Conservation (phyloP, 2,113 vertebrate species). For the Perccottus glenii region DNA sequence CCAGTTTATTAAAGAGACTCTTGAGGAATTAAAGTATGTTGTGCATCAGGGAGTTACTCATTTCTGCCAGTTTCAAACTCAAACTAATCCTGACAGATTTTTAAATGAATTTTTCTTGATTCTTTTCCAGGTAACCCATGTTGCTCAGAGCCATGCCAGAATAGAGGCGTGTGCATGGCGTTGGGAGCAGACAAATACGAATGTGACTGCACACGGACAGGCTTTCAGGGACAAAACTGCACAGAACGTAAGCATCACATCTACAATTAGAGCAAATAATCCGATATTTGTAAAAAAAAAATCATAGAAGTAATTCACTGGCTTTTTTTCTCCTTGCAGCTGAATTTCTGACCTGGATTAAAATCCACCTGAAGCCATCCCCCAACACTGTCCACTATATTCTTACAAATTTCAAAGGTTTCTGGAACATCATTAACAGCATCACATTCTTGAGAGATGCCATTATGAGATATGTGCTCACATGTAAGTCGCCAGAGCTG, state of each 20-base stretch:
- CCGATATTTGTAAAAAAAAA: background rate
- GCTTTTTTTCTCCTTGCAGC: constrained; percentile 73
- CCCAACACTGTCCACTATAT: constrained; percentile 93
- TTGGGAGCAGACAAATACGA: constrained; percentile 81
- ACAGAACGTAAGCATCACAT: constrained; percentile 82
- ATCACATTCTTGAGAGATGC: constrained; percentile 85
- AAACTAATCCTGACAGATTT: background rate
- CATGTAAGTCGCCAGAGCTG: constrained; percentile 83
- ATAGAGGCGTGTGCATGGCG: constrained; percentile 87
- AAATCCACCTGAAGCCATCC: constrained; percentile 83
- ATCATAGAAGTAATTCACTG: background rate
- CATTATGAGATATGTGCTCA: constrained; percentile 95
- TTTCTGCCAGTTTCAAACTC: background rate
- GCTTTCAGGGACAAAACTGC: constrained; percentile 90
- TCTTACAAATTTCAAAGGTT: constrained; percentile 90
- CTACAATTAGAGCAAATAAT: background rate
- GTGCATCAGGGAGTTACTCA: no score
- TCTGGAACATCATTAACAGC: constrained; percentile 95
- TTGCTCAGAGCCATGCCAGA: constrained; percentile 93
- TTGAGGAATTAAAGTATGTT: no score
- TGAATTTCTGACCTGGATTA: constrained; percentile 90
- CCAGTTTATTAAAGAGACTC: no score
- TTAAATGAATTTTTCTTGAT: background rate
- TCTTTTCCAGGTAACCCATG: constrained; percentile 85
- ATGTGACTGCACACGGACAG: constrained; percentile 94